A percentile compares a stretch with the other conserved stretches of the same genome.
Conservation (phyloP, 2,797 vertebrate genomes). For the Emydoidea blandingii region DNA sequence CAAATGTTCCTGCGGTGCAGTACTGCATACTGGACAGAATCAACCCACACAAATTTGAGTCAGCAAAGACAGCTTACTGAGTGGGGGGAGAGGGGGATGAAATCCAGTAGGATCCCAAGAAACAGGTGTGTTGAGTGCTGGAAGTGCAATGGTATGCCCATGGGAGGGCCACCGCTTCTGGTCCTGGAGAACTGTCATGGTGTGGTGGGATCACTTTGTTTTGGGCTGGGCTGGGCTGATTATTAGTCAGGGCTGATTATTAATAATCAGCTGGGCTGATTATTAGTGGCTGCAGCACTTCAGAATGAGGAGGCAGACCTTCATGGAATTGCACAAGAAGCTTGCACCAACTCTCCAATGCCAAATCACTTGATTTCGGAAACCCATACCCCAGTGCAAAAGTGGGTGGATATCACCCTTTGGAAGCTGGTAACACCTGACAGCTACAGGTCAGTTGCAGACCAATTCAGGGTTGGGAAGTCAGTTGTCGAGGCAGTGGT, state of each 20-base stretch:
- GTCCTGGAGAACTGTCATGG: neutral
- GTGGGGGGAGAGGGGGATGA: neutral
- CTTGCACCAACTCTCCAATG: neutral
- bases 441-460: too few relatives aligned
- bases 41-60: neutral
- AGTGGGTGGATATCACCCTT: too few relatives aligned
- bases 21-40: neutral
- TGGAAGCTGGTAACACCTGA: too few relatives aligned
- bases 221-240: neutral
- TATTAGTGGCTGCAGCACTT: too few relatives aligned
- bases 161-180: neutral
- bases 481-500: too few relatives aligned
- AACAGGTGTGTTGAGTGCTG: neutral
- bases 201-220: neutral
- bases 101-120: neutral
- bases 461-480: too few relatives aligned
- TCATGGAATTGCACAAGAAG: neutral
- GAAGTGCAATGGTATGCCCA: too few relatives aligned
- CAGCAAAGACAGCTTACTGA: neutral
- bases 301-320: too few relatives aligned
- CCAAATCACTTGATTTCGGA: neutral
- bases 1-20: neutral
- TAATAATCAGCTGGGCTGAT: neutral
- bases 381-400: neutral
- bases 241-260: neutral